A percentile compares a stretch with the other conserved stretches of the same genome.
Evolutionary conservation across 1,140 invertebrate genomes (phyloP).

Genomic region (Sarcophaga bullata): DNA sequence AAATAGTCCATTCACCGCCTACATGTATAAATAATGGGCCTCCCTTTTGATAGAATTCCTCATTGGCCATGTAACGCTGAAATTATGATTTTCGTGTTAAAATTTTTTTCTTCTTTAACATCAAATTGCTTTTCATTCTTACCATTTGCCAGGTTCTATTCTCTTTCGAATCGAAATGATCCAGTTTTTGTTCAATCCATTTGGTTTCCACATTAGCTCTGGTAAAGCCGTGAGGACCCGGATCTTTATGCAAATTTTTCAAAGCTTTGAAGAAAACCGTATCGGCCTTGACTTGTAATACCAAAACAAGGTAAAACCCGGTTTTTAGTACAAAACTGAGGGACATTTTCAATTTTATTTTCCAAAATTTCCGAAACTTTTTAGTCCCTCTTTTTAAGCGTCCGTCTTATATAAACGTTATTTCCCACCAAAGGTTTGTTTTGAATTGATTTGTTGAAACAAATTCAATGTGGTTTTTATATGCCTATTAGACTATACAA

Average conservation of each 20-base stretch:
- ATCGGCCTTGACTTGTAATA: not conserved
- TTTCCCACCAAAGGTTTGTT: too few species aligned
- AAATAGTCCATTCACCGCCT: constrained; percentile 74
- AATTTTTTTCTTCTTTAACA: not conserved
- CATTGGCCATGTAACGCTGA: constrained; percentile 60
- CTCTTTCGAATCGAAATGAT: constrained; percentile 78
- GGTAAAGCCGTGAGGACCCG: constrained; percentile 46
- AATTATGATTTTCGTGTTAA: not conserved
- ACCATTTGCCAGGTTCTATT: constrained; percentile 75
- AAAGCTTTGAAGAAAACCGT: constrained; percentile 14
- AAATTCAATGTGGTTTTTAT: too few species aligned
- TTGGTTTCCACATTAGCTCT: constrained; percentile 52
- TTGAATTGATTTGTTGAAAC: too few species aligned
- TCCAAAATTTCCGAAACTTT: too few species aligned
- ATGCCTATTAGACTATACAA: too few species aligned
- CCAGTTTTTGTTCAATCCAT: constrained; percentile 67
- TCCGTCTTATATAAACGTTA: too few species aligned
- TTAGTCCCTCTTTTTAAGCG: too few species aligned
- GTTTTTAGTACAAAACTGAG: too few species aligned
- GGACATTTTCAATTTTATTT: too few species aligned
- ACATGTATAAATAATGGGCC: constrained; percentile 78
- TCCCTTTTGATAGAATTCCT: constrained; percentile 55
- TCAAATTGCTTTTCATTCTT: not conserved
- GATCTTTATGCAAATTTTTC: constrained; percentile 43
- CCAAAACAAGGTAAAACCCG: too few species aligned